phyloP scores from a whole-genome alignment of 2,888 invertebrate species.

The Ganaspis brasiliensis region DNA sequence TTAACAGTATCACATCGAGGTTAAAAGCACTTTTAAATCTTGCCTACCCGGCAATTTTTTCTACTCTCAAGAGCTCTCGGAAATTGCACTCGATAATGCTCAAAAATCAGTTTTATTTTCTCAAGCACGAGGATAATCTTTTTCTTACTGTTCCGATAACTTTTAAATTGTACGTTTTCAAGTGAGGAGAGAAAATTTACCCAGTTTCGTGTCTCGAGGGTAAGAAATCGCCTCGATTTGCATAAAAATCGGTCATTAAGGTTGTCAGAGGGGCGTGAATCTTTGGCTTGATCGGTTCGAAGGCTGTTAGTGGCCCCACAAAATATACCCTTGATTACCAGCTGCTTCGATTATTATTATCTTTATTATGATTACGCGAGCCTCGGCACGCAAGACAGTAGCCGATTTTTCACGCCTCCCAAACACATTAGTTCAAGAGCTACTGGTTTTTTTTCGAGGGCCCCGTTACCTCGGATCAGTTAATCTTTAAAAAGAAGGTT shows the following conservation, averaged over 20 bases:
- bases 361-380: conserved; percentile 38
- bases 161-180: not conserved
- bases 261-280: conserved; percentile 38
- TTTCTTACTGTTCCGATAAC: not conserved
- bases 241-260: conserved; percentile 70
- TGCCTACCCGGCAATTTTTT: not conserved
- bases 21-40: conserved; percentile 77
- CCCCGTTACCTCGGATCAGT: conserved; percentile 2
- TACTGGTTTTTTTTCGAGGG: conserved; percentile 13
- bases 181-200: not conserved
- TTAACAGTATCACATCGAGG: conserved; percentile 73
- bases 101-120: too few relatives aligned
- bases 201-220: too few relatives aligned
- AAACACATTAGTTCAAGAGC: conserved; percentile 48
- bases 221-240: conserved; percentile 62
- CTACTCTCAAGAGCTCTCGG: too few relatives aligned
- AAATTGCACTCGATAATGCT: too few relatives aligned
- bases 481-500: conserved; percentile 48
- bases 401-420: conserved; percentile 51
- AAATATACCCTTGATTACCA: conserved; percentile 61
- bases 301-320: conserved; percentile 63
- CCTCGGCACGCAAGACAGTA: conserved; percentile 55
- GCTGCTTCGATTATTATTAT: conserved; percentile 51
- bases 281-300: conserved; percentile 45
- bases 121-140: not conserved